Conservation (phyloP, 2,888 invertebrate species). For the Drosophila dives region DNA sequence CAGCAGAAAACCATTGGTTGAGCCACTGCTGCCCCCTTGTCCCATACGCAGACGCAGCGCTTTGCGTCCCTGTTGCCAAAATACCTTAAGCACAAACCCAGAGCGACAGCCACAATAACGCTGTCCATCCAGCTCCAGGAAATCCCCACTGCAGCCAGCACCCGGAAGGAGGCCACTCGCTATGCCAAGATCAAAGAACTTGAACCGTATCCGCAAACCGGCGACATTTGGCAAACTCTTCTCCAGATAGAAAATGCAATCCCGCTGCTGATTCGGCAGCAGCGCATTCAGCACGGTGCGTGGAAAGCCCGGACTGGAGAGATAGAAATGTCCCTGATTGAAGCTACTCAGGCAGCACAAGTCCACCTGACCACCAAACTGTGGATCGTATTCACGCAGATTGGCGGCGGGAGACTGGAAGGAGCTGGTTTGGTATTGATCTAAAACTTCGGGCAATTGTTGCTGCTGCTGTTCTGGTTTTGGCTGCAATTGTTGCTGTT, state of each 20-base stretch:
- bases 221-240: conserved; percentile 86
- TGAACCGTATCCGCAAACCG: conserved; percentile 86
- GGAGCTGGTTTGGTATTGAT: conserved; percentile 64
- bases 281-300: conserved; percentile 81
- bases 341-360: conserved; percentile 85
- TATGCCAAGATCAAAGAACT: conserved; percentile 86
- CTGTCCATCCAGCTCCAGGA: conserved; percentile 87
- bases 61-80: conserved; percentile 84
- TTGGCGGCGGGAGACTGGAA: conserved; percentile 55
- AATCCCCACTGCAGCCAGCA: conserved; percentile 85
- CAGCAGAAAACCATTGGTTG: conserved; percentile 86
- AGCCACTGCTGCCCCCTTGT: conserved; percentile 81
- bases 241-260: conserved; percentile 86
- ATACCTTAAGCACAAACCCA: conserved; percentile 73
- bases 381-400: conserved; percentile 65
- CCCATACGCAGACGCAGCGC: conserved; percentile 85
- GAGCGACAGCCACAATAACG: conserved; percentile 87
- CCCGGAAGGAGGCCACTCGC: conserved; percentile 21
- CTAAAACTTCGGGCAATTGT: conserved; percentile 59
- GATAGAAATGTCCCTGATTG: conserved; percentile 85
- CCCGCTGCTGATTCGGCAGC: conserved; percentile 79
- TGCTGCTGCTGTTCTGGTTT: conserved; percentile 28
- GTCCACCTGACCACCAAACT: conserved; percentile 64
- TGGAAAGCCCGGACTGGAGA: conserved; percentile 87
- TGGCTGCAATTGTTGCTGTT: conserved; percentile 30